These are phyloP conservation scores for Oscheius sp. DNA, from an alignment of 2,888 invertebrate species.

Conservation along the genomic window DNA sequence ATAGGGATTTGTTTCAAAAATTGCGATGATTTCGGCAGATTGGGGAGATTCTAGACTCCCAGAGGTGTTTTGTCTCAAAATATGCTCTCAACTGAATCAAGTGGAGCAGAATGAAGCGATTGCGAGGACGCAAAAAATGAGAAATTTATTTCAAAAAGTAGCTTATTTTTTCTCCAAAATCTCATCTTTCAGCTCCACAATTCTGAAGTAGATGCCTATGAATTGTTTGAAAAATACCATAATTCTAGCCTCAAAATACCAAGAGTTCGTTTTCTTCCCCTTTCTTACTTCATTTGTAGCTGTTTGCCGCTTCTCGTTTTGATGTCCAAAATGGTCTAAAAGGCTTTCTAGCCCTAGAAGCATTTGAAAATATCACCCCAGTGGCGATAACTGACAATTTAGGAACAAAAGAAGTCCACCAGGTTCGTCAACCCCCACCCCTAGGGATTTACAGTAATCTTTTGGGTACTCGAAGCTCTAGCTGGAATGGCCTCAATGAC, in stretches of 20 bases:
- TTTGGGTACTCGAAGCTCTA: background rate
- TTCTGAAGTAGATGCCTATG: background rate
- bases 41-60: background rate
- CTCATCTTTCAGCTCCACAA: background rate
- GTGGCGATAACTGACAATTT: background rate
- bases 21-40: background rate
- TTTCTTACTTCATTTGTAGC: background rate
- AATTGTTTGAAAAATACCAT: background rate
- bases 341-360: background rate
- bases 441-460: no score
- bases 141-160: background rate
- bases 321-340: background rate
- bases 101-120: background rate
- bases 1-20: background rate
- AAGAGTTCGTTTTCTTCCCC: no score
- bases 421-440: background rate
- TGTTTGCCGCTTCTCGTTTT: background rate
- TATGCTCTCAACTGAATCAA: background rate
- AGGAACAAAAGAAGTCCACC: background rate
- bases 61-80: background rate
- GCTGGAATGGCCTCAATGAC: background rate
- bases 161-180: background rate
- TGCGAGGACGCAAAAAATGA: background rate
- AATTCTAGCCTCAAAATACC: no score
- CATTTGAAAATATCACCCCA: background rate